phyloP scores from a whole-genome alignment of 2,113 vertebrate species.

The Abramis brama region DNA sequence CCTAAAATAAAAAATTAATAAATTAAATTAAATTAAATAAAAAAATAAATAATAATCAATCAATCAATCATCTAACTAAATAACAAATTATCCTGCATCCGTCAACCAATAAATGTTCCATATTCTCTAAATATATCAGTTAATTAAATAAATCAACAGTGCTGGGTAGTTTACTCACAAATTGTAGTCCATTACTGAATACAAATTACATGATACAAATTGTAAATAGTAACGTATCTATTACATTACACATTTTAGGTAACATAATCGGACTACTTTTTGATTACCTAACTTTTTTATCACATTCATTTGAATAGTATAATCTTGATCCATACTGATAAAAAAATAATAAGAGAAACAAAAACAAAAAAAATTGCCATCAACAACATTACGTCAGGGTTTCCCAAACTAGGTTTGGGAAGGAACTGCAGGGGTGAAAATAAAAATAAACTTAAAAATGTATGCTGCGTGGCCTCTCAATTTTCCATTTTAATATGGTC shows the following conservation, averaged over 20 bases:
- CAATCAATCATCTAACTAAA: neutral
- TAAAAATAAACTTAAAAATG: no score
- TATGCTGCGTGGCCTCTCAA: no score
- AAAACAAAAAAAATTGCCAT: neutral
- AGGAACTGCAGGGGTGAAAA: no score
- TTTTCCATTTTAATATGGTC: no score
- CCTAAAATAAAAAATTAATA: conserved; percentile 37
- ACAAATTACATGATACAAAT: no score
- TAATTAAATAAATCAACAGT: conserved; percentile 1
- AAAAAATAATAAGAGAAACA: no score
- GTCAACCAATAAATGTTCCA: neutral
- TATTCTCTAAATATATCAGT: neutral
- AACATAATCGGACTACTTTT: no score
- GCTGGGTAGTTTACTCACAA: neutral
- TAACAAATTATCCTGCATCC: neutral
- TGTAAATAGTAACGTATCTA: no score
- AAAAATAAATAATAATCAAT: neutral
- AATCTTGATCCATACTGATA: neutral
- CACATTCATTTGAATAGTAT: neutral
- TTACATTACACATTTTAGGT: no score
- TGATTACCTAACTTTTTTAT: neutral
- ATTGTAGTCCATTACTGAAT: no score
- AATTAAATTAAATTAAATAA: no score
- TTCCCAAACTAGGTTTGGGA: neutral
- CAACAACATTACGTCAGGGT: neutral